A percentile compares a stretch with the other conserved stretches of the same genome.
These are phyloP conservation scores for Drosophila repletoides DNA, from an alignment of 1,140 invertebrate genomes.

Conservation along the genomic window DNA sequence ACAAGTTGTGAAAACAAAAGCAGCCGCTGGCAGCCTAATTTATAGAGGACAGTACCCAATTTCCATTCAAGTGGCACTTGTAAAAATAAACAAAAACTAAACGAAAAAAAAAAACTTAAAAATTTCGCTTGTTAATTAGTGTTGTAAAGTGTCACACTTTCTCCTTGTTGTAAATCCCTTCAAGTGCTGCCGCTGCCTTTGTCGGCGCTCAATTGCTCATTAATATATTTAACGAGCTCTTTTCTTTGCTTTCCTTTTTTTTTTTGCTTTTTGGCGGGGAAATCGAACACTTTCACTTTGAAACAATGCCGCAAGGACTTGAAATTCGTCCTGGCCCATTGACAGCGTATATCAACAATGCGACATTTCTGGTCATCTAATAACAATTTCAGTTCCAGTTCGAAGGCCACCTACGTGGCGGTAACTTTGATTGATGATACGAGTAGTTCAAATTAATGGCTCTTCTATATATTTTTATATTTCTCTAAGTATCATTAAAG, in stretches of 20 bases:
- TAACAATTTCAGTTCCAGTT: constrained; percentile 7
- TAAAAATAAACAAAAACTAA: constrained; percentile 63
- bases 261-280: constrained; percentile 2
- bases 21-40: constrained; percentile 56
- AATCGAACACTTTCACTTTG: constrained; percentile 76
- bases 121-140: constrained; percentile 72
- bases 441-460: constrained; percentile 15
- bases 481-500: constrained; percentile 1
- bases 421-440: constrained; percentile 53
- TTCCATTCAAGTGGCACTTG: constrained; percentile 42
- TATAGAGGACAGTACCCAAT: constrained; percentile 12
- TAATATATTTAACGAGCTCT: constrained; percentile 66
- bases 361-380: constrained; percentile 18
- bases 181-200: constrained; percentile 54
- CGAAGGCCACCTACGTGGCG: constrained; percentile 26
- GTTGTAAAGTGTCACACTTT: constrained; percentile 73
- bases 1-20: constrained; percentile 76
- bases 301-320: constrained; percentile 53
- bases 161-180: constrained; percentile 51
- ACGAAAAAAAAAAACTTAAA: neutral
- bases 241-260: neutral
- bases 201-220: constrained; percentile 57
- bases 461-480: neutral
- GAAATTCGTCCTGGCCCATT: constrained; percentile 22
- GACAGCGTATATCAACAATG: constrained; percentile 23